Evolutionary conservation across 2,113 vertebrate genomes (phyloP), one percentile per base, ranked within the genome.

Genomic region (Mirza zaza): DNA sequence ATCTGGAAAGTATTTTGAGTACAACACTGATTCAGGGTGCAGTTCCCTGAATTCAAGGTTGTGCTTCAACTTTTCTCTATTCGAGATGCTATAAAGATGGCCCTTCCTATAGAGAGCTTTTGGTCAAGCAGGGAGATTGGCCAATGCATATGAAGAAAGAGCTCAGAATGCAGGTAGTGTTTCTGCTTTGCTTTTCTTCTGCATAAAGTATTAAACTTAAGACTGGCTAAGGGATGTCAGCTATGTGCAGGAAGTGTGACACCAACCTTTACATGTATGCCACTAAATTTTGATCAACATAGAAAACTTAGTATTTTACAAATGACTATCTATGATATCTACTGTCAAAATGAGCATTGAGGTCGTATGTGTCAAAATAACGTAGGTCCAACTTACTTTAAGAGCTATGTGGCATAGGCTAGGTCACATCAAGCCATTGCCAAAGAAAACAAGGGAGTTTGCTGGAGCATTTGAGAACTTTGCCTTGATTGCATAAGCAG

Each of bases 391-490:
- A 25, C 8, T 61, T 87, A 29, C 68, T 87, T 55, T 86, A 75
- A 73, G 8, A 85, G 77, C 15, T 32, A 87, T 34, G 32, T 87
- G 57, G 63, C 10, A 32, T 17, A 88, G 63, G 79, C 36, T 83
- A 92, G 61, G 39, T 7, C 25, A 63, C 36, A 59, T 45, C 34
- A 57, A 94, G 57, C 79, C 71, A 55, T 86, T 92, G 73, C 59
- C 77, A 73, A 65, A 87, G 81, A 93, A 82, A 87, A 81, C 91
- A 90, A 84, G 29, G 70, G 65, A 23, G 36, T 45, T 59, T 68
- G 67, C 81, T 93, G 65, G 67, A 96, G 34, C 70, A 21, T 86
- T 93, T 73, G 42, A 84, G 73, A 94, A 94, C 50, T 95, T 87
- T 95, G 86, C 48, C 65, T 94, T 88, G 65, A 50, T 87, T 85